Base-by-base conservation (phyloP, 2,888 invertebrate species). In the Lysandra bellargus region DNA sequence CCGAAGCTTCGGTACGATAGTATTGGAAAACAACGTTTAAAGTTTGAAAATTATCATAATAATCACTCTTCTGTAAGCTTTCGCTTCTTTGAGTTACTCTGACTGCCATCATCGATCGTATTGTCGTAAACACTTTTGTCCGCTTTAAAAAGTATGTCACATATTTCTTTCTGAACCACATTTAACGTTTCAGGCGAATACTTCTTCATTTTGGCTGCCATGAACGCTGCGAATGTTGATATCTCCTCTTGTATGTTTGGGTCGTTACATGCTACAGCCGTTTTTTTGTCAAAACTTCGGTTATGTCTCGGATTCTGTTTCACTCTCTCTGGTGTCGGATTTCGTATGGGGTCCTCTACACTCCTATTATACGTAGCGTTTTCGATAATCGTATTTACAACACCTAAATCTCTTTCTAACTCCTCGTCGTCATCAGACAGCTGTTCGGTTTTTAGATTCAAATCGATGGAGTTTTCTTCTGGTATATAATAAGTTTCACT, bases 81-180 rank as follows among this genome's bases (percentile, higher is more conserved):
- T 72, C 69, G 37, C 30, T 78, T 78, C 30, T 69, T 72, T 40
- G 72, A 44, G 12, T 30, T 49, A 17, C 30, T n/a, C 53, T 14
- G 49, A 69, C 17, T 33, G 14, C 9, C 30, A 30, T 64, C 72
- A 1, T 44, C 12, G 53, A 17, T 33, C 12, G 73, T 49, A 40
- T 33, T 30, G 14, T 82, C 80, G 44, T 83, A 87, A 72, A 79
- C 79, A 79, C 85, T 84, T 80, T 85, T 85, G 81, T 90, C 90
- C 40, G 90, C 88, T 81, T 85, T 87, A 69, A 88, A 89, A 83
- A 90, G 86, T 69, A 90, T 83, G 5, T 89, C 85, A 80, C 87
- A 89, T 79, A 90, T 89, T 5, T 86, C 87, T 80, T 86, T 85
- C 81, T 90, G 88, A 49, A 89, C 88, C 2, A 83, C 82, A 57